These are phyloP conservation scores for Podocnemis expansa DNA, from an alignment of 2,113 vertebrate genomes.

Conservation along the genomic window DNA sequence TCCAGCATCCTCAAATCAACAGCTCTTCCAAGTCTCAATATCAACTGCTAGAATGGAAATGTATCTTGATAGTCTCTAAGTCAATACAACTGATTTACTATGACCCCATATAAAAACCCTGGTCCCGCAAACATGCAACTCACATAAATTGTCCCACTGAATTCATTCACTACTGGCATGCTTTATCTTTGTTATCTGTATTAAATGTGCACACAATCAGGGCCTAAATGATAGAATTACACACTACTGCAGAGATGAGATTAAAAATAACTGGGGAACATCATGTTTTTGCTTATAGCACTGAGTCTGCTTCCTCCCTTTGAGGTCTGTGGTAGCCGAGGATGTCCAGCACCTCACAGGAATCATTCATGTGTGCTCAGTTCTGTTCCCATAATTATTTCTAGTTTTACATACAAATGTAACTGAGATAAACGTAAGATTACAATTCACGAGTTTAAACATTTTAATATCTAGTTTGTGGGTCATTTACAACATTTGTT, in stretches of 20 bases:
- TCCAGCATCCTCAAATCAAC: neutral
- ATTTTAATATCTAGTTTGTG: neutral
- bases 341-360: too few relatives aligned
- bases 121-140: neutral
- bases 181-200: neutral
- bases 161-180: neutral
- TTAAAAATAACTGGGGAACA: neutral
- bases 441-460: neutral
- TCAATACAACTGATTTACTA: neutral
- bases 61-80: neutral
- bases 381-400: neutral
- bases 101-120: neutral
- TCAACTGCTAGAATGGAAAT: neutral
- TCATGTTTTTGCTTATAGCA: neutral
- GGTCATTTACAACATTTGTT: neutral
- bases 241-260: neutral
- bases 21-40: neutral
- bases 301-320: fast-evolving
- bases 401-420: neutral
- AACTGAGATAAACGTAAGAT: neutral
- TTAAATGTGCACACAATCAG: neutral
- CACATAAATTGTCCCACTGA: neutral
- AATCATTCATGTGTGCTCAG: neutral
- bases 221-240: neutral
- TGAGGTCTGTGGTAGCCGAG: neutral